Evolutionary conservation across 2,888 invertebrate species (phyloP), one percentile per base, ranked within the genome.

Genomic region (Scrobipalpa costella): DNA sequence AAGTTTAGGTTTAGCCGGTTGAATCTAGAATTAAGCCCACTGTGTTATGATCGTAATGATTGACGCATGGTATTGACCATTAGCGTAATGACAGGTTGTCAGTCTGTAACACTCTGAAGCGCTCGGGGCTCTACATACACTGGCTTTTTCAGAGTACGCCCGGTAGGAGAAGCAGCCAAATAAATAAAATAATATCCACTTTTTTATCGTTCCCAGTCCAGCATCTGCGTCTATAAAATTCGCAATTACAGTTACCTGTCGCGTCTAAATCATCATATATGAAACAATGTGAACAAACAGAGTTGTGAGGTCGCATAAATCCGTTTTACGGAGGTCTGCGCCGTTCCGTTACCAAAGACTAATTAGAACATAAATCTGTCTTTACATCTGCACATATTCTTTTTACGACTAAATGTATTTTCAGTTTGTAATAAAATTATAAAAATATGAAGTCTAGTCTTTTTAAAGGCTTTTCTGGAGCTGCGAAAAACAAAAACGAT

Each of bases 281-380:
- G 75, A 78, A 83, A 84, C 84, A 83, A 82, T 85, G 80, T 78
- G 76, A 80, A 76, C 77, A 79, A 80, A 82, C 83, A 83, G 78
- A 79, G 82, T 81, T 75, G 79, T 76, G 79, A 74, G 84, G 84
- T 85, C 80, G 73, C 84, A 83, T 86, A 87, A 86, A 87, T 88
- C 81, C 79, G 77, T 80, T 83, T 85, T 81, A 83, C 85, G 77
- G 79, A 79, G 81, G 74, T 80, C 80, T 79, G 78, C 79, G 72
- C 70, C 74, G 69, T 74, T 78, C 70, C 74, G 69, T 74, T 78
- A 80, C 76, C 75, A 75, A 76, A 75, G 72, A 80, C 86, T 88
- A 88, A 87, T 88, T 88, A 88, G 82, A 85, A 83, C 85, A 87
- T 88, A 88, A 88, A 88, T 88, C 86, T 84, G 78, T 80, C 83